Conservation (phyloP, 53 echinoderm and acorn worm genomes). For the Holothuria leucospilota region DNA sequence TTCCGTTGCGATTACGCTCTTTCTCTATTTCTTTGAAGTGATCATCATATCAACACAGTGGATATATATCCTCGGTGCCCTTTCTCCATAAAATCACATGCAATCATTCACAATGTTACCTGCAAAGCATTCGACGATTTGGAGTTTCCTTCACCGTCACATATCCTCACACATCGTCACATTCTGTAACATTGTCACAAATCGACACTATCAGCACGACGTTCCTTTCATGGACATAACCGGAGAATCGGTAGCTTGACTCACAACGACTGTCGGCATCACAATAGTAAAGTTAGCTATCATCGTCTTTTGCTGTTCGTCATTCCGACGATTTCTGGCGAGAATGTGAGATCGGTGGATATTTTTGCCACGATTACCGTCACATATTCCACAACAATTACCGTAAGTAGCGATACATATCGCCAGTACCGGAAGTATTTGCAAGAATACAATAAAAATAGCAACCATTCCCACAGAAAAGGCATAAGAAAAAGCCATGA, state of each 20-base stretch:
- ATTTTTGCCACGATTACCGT: background rate
- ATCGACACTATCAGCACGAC: background rate
- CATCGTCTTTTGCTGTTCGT: background rate
- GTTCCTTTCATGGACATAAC: conserved; percentile 12
- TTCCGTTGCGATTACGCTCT: too few relatives aligned
- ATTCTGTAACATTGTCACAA: too few relatives aligned
- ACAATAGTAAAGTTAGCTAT: conserved; percentile 19
- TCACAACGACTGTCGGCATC: conserved; percentile 41
- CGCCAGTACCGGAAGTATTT: conserved; percentile 13
- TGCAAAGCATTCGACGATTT: too few relatives aligned
- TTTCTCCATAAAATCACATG: too few relatives aligned
- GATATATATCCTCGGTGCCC: too few relatives aligned
- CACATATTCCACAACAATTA: conserved; percentile 43
- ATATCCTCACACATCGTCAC: too few relatives aligned
- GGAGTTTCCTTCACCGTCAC: too few relatives aligned
- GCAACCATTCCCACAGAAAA: conserved; percentile 17
- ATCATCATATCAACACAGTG: too few relatives aligned
- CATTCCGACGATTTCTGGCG: background rate
- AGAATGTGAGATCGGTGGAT: background rate
- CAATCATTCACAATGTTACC: too few relatives aligned
- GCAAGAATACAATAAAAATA: conserved; percentile 21
- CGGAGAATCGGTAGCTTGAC: conserved; percentile 34
- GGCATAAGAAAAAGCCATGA: conserved; percentile 19
- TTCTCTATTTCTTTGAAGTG: too few relatives aligned
- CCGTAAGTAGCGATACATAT: conserved; percentile 28